Evolutionary conservation across 2,888 invertebrate genomes (phyloP), one percentile per base, ranked within the genome.

Genomic region (Erannis defoliaria): DNA sequence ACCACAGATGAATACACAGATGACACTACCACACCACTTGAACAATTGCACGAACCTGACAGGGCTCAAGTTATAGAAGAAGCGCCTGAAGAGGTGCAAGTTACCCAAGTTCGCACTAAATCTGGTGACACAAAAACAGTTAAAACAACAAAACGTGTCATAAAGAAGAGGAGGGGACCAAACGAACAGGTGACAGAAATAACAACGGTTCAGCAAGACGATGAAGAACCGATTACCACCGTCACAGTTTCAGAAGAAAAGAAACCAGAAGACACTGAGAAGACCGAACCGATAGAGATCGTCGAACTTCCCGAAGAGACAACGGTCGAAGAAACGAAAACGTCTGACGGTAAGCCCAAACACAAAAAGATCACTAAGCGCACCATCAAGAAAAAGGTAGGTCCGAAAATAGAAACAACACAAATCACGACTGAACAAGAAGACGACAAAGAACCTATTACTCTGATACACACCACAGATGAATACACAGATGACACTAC

Each of bases 231-330:
- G 0, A 51, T 77, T 0, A 76, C 76, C 0, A 85, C 73, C 68
- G 77, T 90, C 72, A 80, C 85, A 53, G 71, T 87, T 0, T 80
- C 90, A 61, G 76, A 85, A 29, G 73, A 76, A 16, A 5, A 37
- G 14, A 14, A 6, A 6, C 14, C 10, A 12, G 54, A 60, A 2
- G 23, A 53, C 5, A 29, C 14, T 1, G 33, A 62, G 2, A 54
- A 61, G 0, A 26, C 57, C 5, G 64, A 37, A 37, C 37, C 37
- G 1, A n/a, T 37, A 37, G 37, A 67, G 59, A 56, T 57, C 1
- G 38, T 63, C 5, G 61, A 64, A 16, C 42, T 65, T 1, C 68
- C 65, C 5, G 37, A 37, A 37, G 37, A 37, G 14, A 14, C 14
- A 10, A 63, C 55, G 0, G 37, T 64, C 0, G 59, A 62, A 21